Evolutionary conservation across 2,888 invertebrate genomes (phyloP), one percentile per base, ranked within the genome.

Genomic region (Listrodromus nycthemerus): DNA sequence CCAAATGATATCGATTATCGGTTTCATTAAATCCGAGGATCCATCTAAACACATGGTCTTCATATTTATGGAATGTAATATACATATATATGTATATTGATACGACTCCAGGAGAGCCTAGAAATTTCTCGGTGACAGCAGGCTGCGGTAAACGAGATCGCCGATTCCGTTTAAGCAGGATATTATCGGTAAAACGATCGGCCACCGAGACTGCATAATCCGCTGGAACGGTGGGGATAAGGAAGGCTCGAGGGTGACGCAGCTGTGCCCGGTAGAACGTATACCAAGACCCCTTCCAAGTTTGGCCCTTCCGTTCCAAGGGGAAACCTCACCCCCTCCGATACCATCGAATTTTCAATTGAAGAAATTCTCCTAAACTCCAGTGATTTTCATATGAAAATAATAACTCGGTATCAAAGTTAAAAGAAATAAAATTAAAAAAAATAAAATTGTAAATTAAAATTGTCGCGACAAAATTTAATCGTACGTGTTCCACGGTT

Each of bases 141-240:
- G 75, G 69, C 82, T 73, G 78, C 73, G 77, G 73, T 50, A 74
- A 74, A 70, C 75, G 75, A 75, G 80, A 75, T 81, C 70, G 73
- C 50, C 65, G 58, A 83, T 83, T 83, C 67, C 55, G 75, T 65
- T 79, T 70, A 79, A 83, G 82, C 65, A 70, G 48, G 75, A 83
- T 75, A 83, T 83, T 83, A 83, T 79, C 65, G 82, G 79, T 21
- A 66, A 77, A 82, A 61, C 77, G 67, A 82, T 82, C 41, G 67
- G 77, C 77, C 73, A 73, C 65, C 41, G 58, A 67, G 33, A 61
- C 65, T 77, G 27, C 71, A 77, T 71, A 82, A 63, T 77, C 71
- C 58, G 24, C 19, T 74, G 50, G 45, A 65, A 41, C 21, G 52
- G 33, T 24, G 8, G 21, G 58, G 24, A 33, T 67, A 69, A 21